phyloP scores from a whole-genome alignment of 53 echinoderm and acorn worm genomes.

The Temnopleurus reevesii region DNA sequence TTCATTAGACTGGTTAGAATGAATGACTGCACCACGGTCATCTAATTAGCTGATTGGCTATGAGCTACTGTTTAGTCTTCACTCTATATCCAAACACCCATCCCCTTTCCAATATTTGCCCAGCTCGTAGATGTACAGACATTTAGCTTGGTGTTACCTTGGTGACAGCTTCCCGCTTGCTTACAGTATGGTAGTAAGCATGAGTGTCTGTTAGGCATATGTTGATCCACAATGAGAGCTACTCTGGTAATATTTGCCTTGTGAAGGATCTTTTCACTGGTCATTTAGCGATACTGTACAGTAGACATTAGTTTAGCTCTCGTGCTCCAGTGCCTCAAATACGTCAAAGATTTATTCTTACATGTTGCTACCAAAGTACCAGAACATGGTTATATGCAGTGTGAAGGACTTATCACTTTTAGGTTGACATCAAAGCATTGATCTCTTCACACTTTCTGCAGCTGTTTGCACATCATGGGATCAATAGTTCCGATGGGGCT shows the following conservation, averaged over 20 bases:
- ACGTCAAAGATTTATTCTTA: neutral
- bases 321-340: neutral
- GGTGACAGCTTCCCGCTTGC: constrained; percentile 9
- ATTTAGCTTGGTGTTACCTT: constrained; percentile 24
- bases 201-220: neutral
- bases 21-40: neutral
- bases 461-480: neutral
- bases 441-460: constrained; percentile 26
- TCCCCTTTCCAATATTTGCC: constrained; percentile 4
- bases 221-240: constrained; percentile 9
- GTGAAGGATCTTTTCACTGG: neutral
- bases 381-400: neutral
- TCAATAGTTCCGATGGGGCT: neutral
- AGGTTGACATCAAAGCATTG: neutral
- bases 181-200: neutral
- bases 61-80: constrained; percentile 2
- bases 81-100: neutral
- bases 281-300: neutral
- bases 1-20: neutral
- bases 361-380: neutral
- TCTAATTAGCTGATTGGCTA: neutral
- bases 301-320: neutral
- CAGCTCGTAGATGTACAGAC: neutral
- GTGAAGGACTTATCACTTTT: neutral
- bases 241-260: neutral